A percentile compares a stretch with the other conserved stretches of the same genome.
Conservation (phyloP, 1,140 invertebrate species). For the Sinonovacula constricta region DNA sequence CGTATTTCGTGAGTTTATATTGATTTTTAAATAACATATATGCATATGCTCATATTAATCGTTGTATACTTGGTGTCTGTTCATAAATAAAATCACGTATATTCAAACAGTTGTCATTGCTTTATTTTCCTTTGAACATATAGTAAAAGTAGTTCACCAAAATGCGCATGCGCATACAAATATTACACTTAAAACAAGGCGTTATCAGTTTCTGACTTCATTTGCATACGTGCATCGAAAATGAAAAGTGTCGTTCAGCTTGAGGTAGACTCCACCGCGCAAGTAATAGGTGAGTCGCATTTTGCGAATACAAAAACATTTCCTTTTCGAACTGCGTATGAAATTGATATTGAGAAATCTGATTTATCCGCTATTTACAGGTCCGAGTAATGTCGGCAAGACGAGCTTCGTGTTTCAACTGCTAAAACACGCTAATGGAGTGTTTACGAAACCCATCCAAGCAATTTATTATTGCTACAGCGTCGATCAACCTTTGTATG, state of each 20-base stretch:
- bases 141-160: too few species aligned
- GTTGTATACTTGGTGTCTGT: background rate
- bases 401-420: slow-evolving; percentile 5
- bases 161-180: background rate
- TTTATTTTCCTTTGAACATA: too few species aligned
- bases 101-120: background rate
- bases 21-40: background rate
- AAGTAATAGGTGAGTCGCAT: slow-evolving; percentile 1
- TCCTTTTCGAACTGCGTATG: background rate
- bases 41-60: background rate
- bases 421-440: slow-evolving; percentile 8
- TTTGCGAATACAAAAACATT: background rate
- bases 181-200: background rate
- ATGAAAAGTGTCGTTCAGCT: slow-evolving; percentile 15
- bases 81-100: background rate
- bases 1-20: background rate
- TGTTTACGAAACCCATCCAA: slow-evolving; percentile 26
- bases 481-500: slow-evolving; percentile 17
- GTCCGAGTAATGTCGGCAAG: slow-evolving; percentile 16
- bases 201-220: background rate
- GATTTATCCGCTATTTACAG: background rate
- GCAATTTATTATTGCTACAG: slow-evolving; percentile 27
- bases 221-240: background rate
- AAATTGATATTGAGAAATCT: background rate
- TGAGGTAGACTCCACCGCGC: slow-evolving; percentile 5